Percentiles rank a stretch among this genome's conserved stretches.
phyloP scores from a whole-genome alignment of 2,888 invertebrate species.

The Mongoloraphidia duomilia region DNA sequence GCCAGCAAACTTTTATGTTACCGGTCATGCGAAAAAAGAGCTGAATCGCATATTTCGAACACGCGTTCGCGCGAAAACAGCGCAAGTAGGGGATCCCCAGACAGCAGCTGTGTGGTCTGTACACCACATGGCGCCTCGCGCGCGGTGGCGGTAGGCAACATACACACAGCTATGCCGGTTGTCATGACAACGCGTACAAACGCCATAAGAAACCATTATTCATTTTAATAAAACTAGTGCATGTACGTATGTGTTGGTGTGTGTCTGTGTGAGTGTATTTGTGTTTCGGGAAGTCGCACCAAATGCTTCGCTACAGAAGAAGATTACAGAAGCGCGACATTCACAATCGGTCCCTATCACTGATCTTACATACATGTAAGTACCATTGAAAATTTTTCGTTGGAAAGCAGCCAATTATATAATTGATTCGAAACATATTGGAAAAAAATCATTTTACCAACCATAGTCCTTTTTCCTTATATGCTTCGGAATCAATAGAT shows the following conservation, averaged over 20 bases:
- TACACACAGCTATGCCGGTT: slow-evolving; percentile 26
- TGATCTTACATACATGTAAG: too few relatives aligned
- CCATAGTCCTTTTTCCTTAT: too few relatives aligned
- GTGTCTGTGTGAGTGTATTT: background rate
- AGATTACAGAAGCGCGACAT: too few relatives aligned
- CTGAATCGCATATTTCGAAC: background rate
- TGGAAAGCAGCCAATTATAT: too few relatives aligned
- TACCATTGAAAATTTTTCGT: too few relatives aligned
- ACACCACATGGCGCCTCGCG: slow-evolving; percentile 1
- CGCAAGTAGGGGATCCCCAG: slow-evolving; percentile 15
- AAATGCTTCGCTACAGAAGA: too few relatives aligned
- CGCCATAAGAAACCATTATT: slow-evolving; percentile 26
- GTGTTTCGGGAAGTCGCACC: background rate
- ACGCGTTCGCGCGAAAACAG: slow-evolving; percentile 7
- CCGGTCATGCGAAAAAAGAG: background rate
- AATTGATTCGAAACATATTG: too few relatives aligned
- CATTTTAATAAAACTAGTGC: slow-evolving; percentile 26
- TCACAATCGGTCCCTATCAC: too few relatives aligned
- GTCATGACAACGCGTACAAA: slow-evolving; percentile 23
- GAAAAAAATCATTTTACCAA: too few relatives aligned
- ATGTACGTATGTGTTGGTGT: background rate
- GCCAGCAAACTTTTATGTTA: too few relatives aligned
- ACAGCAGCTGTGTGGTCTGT: slow-evolving; percentile 14
- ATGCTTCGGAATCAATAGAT: too few relatives aligned
- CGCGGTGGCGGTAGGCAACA: slow-evolving; percentile 21